Evolutionary conservation across 2,113 vertebrate genomes (phyloP).

Genomic region (Anseranas semipalmata): DNA sequence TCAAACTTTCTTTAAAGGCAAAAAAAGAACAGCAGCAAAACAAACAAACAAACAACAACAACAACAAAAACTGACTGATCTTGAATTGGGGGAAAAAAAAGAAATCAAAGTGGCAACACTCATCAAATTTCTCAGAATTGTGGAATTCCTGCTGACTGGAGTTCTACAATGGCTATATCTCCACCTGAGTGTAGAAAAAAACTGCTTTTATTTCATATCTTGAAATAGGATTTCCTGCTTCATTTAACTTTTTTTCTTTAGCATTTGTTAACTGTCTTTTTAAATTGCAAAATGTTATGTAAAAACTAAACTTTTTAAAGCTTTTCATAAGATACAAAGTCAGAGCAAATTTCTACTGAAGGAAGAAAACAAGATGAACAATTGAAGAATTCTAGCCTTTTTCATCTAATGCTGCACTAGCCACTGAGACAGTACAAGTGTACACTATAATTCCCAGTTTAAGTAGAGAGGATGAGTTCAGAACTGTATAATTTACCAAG

Average conservation of each 20-base stretch:
- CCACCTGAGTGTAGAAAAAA: background rate
- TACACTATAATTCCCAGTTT: background rate
- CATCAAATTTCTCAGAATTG: background rate
- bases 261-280: background rate
- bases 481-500: slow-evolving; percentile 8
- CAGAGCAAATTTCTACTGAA: background rate
- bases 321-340: background rate
- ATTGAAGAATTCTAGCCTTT: background rate
- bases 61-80: background rate
- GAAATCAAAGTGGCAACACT: background rate
- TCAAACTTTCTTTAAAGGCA: background rate
- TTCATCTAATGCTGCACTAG: background rate
- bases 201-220: background rate
- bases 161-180: background rate
- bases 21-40: background rate
- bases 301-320: background rate
- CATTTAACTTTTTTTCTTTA: background rate
- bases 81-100: background rate
- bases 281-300: background rate
- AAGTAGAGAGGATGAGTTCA: background rate
- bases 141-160: background rate
- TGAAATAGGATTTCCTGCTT: background rate
- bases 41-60: too few relatives aligned
- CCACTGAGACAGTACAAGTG: background rate
- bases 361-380: background rate